Evolutionary conservation across 2,113 vertebrate species (phyloP), one percentile per base, ranked within the genome.

Genomic region (Charina bottae): DNA sequence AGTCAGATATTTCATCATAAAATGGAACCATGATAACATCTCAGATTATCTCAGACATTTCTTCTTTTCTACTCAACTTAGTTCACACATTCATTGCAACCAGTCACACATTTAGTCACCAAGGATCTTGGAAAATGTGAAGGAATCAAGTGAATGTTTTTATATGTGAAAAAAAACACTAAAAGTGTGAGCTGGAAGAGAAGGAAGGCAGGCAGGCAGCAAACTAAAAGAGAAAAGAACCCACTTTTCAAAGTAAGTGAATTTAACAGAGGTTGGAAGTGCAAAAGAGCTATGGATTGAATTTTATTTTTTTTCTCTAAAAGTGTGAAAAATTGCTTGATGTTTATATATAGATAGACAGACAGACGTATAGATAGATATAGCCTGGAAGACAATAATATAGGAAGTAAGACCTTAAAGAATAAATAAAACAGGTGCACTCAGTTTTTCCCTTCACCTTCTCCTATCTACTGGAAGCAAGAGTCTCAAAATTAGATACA

Each of bases 241-340:
- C 49, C 90, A 91, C 95, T 95, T 97, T 89, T 83, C 90, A 62
- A 89, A 89, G 86, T 89, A 96, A 96, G 87, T 95, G 42, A 96
- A 96, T 97, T 97, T 97, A 94, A 95, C 92, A 96, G 91, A 94
- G 96, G 91, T 89, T 95, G 13, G 84, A 24, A 53, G 94, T 92
- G 95, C 59, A 96, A 93, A 95, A 96, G 93, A 93, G 95, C 60
- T 96, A 93, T 90, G 91, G 92, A 97, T 95, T 37, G 58, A 89
- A 90, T 97, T 96, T 92, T 94, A 12, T 90, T 93, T 93, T 85
- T 60, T 93, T 95, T 92, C n/a, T 90, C 93, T 93, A 92, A 96
- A 83, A 96, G 88, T 96, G 93, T 97, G 93, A 97, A 97, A 94
- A 33, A 97, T 96, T 53, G 1, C 55, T 96, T 96, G 93, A 68